Conservation (phyloP, 2,888 invertebrate genomes). For the Mermis nigrescens region DNA sequence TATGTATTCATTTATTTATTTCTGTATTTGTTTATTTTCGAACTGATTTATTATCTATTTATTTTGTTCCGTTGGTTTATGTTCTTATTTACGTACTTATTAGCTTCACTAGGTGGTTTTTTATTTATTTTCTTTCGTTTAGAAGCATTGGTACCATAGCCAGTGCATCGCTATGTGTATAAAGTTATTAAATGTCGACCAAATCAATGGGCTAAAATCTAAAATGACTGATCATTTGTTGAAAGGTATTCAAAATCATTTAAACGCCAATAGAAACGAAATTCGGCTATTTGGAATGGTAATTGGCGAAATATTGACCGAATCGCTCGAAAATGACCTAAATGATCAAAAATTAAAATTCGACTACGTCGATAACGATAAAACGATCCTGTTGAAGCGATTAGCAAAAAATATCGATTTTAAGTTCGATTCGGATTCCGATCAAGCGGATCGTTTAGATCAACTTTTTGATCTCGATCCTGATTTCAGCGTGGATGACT, state of each 20-base stretch:
- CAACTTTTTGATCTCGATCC: too few relatives aligned
- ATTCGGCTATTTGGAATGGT: background rate
- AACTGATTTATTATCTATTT: too few relatives aligned
- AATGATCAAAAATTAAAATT: background rate
- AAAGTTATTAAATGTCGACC: background rate
- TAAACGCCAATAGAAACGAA: background rate
- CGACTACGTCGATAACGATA: background rate
- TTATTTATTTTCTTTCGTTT: background rate
- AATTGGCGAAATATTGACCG: background rate
- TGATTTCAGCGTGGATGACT: background rate
- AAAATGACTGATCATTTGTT: background rate
- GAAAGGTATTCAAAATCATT: background rate
- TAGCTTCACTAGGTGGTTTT: background rate
- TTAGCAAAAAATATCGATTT: background rate
- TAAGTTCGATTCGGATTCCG: background rate
- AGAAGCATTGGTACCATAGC: background rate
- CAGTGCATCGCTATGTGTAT: background rate
- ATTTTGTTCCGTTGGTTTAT: too few relatives aligned
- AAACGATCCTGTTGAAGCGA: background rate
- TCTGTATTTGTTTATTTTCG: too few relatives aligned
- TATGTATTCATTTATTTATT: too few relatives aligned
- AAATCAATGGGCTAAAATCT: background rate
- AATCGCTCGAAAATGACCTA: background rate
- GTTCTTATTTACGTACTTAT: too few relatives aligned
- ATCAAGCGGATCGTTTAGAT: too few relatives aligned